Percentiles rank a stretch among this genome's conserved stretches.
Conservation (phyloP, 2,797 vertebrate species). For the Diplodus sargus region DNA sequence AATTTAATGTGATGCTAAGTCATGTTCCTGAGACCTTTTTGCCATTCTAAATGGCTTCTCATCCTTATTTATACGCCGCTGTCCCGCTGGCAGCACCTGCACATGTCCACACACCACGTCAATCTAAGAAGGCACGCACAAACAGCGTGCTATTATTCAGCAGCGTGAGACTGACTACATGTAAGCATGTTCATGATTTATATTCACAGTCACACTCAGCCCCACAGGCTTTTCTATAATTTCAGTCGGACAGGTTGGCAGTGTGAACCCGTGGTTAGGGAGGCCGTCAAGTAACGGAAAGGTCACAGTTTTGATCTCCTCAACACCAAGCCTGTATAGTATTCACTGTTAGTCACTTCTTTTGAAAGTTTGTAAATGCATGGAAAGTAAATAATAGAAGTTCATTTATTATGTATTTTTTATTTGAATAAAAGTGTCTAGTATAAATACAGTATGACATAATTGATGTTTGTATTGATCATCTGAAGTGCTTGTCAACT, state of each 20-base stretch:
- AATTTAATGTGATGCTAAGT: conserved; percentile 74
- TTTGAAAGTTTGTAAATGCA: not conserved
- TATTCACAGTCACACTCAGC: conserved; percentile 68
- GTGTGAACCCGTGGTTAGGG: conserved; percentile 19
- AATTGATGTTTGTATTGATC: not conserved
- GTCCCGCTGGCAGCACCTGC: conserved; percentile 61
- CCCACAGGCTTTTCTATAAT: conserved; percentile 51
- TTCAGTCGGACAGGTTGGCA: conserved; percentile 42
- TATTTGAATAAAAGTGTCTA: no score
- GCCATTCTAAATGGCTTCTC: conserved; percentile 60
- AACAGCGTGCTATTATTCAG: conserved; percentile 64
- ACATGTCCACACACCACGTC: conserved; percentile 57
- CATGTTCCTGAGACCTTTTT: conserved; percentile 66
- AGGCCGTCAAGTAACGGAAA: conserved; percentile 9
- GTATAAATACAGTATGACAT: not conserved
- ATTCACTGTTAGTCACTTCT: conserved; percentile 3
- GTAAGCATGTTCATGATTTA: conserved; percentile 56
- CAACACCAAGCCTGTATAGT: conserved; percentile 11
- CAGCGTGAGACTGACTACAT: conserved; percentile 56
- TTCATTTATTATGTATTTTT: conserved; percentile 6
- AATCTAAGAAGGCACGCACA: conserved; percentile 65
- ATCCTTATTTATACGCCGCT: conserved; percentile 65
- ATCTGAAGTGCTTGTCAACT: no score
- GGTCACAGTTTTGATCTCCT: conserved; percentile 38
- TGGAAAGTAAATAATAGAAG: conserved; percentile 6